Conservation (phyloP, 1,140 invertebrate species). For the Drosophila asahinai region DNA sequence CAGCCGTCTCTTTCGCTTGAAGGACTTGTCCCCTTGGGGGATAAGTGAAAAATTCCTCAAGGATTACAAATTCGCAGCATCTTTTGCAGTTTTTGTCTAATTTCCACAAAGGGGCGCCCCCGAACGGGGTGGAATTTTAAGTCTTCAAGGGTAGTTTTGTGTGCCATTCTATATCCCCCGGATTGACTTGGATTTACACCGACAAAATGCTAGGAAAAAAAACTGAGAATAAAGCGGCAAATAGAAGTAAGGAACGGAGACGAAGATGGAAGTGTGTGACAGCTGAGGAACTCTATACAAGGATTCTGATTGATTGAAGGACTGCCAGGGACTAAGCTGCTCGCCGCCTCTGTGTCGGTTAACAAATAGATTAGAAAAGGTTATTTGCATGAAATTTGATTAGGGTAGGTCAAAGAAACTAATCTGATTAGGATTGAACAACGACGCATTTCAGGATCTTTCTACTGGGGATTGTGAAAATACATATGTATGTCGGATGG, state of each 20-base stretch:
- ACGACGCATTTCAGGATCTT: constrained; percentile 46
- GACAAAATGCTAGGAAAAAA: constrained; percentile 22
- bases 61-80: constrained; percentile 82
- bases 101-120: constrained; percentile 51
- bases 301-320: constrained; percentile 63
- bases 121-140: constrained; percentile 43
- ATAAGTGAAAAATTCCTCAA: constrained; percentile 80
- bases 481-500: not conserved
- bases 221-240: not conserved
- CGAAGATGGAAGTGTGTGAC: constrained; percentile 53
- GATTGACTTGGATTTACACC: constrained; percentile 79
- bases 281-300: constrained; percentile 54
- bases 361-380: constrained; percentile 70
- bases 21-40: constrained; percentile 55
- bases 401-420: constrained; percentile 76
- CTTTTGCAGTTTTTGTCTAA: constrained; percentile 77
- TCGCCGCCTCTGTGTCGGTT: constrained; percentile 52
- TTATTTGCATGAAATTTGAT: constrained; percentile 75
- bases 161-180: constrained; percentile 54
- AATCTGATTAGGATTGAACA: constrained; percentile 70
- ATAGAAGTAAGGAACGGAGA: constrained; percentile 5
- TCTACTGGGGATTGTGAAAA: not conserved
- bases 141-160: constrained; percentile 45
- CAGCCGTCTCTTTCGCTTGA: constrained; percentile 1
- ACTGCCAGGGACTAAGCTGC: constrained; percentile 49